Base-by-base conservation (phyloP, 2,113 vertebrate species). In the Acinonyx jubatus region DNA sequence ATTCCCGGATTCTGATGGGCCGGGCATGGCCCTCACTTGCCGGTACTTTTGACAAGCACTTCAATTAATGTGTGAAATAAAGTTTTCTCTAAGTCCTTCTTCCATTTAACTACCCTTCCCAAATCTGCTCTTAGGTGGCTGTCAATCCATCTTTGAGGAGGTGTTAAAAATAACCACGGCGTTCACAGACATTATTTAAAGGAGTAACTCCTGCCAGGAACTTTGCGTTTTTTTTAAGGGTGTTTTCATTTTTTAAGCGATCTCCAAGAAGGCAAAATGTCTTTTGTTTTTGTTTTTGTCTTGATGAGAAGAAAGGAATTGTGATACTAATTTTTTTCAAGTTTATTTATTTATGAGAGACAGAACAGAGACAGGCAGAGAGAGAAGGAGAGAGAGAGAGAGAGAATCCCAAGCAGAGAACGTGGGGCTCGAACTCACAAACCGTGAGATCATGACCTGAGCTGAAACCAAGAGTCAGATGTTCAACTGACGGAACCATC, bases 201-300 rank as follows among this genome's bases (percentile, higher is more conserved):
- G 73, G 25, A 91, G 1, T 61, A 65, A 71, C 19, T 69, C 27
- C 19, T 36, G 10, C 18, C 29, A 61, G 25, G 3, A 38, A 14
- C 71, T 91, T 89, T 85, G n/a, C 12, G 55, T 97, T 93, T 97
- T 94, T 19, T 29, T 29, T 9, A 45, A 57, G 14, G 55, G 14
- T 84, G 48, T 91, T 89, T 89, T 25, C 18, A 61, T 97, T 93
- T 95, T 91, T 82, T 21, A 96, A 68, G 41, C 38, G 45, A 33
- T 85, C 36, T 87, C 4, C 36, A 52, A 88, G 25, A 97, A 65
- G 15, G 1, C 41, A 50, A 27, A 33, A 80, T 81, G 18, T 48
- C 16, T n/a, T 83, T 96, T 86, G 45, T 45, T 45, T 45, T 45
- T 45, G 45, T 9, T 45, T 45, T 45, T 45, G 45, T 45, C 36